phyloP scores from a whole-genome alignment of 2,797 vertebrate species.

The Danionella dracula region DNA sequence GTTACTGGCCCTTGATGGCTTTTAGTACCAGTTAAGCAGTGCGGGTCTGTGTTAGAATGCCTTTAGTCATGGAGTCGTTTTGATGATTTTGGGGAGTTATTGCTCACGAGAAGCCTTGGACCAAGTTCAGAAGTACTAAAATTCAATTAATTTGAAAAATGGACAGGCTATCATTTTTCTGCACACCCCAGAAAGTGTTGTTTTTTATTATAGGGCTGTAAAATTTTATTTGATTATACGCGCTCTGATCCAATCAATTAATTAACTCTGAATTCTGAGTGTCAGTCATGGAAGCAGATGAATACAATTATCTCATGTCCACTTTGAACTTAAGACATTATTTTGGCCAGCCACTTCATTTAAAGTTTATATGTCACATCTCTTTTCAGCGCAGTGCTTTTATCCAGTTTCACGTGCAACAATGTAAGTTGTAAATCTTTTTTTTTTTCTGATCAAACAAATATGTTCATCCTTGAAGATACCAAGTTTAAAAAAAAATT shows the following conservation, averaged over 20 bases:
- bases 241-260: slow-evolving; percentile 81
- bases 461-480: too few species aligned
- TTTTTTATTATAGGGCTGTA: slow-evolving; percentile 77
- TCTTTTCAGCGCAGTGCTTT: slow-evolving; percentile 48
- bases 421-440: too few species aligned
- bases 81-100: slow-evolving; percentile 68
- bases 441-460: too few species aligned
- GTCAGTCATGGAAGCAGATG: slow-evolving; percentile 70
- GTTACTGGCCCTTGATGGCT: slow-evolving; percentile 57
- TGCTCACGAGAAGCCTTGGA: slow-evolving; percentile 66
- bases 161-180: slow-evolving; percentile 75
- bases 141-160: slow-evolving; percentile 81
- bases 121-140: slow-evolving; percentile 79
- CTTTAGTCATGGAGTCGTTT: slow-evolving; percentile 66
- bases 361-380: slow-evolving; percentile 40
- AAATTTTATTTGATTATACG: slow-evolving; percentile 82
- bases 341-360: slow-evolving; percentile 42
- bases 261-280: slow-evolving; percentile 77
- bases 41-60: slow-evolving; percentile 50
- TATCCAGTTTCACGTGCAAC: background rate
- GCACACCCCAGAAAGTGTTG: slow-evolving; percentile 66
- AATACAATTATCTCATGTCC: slow-evolving; percentile 72
- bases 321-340: slow-evolving; percentile 66
- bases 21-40: slow-evolving; percentile 40
- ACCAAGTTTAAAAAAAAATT: too few species aligned